Percentiles rank a stretch among this genome's conserved stretches.
Conservation (phyloP, 2,797 vertebrate species). For the Eremophila alpestris region DNA sequence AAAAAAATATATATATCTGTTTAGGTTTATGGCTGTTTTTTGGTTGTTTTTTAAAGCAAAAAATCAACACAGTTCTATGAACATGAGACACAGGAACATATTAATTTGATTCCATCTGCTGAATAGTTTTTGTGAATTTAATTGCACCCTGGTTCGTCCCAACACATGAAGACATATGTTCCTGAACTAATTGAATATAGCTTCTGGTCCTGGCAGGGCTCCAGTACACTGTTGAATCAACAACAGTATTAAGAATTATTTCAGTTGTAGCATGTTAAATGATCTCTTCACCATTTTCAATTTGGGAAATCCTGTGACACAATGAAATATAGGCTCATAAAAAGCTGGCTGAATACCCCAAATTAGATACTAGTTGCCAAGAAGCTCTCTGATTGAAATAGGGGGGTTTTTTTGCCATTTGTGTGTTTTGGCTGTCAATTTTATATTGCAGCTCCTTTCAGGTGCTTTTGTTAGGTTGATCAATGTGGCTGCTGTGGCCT, state of each 20-base stretch:
- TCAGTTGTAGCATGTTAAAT: background rate
- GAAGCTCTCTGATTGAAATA: background rate
- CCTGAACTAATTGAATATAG: conserved; percentile 13
- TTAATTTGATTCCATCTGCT: conserved; percentile 24
- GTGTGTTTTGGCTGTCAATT: background rate
- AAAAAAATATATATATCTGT: background rate
- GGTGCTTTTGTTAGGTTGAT: background rate
- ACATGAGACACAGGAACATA: background rate
- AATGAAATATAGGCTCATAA: background rate
- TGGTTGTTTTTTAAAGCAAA: background rate
- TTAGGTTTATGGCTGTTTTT: background rate
- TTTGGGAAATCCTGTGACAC: background rate
- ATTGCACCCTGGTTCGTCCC: background rate
- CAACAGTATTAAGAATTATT: background rate
- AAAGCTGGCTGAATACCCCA: background rate
- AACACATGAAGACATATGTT: conserved; percentile 7
- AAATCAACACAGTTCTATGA: background rate
- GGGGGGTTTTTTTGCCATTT: background rate
- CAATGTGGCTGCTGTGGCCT: background rate
- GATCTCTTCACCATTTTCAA: background rate
- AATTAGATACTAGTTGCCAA: background rate
- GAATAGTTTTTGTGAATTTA: background rate
- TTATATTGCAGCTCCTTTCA: background rate
- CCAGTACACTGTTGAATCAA: background rate
- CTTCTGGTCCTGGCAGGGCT: background rate